Evolutionary conservation across 2,113 vertebrate species (phyloP).

Genomic region (Hipposideros armiger): DNA sequence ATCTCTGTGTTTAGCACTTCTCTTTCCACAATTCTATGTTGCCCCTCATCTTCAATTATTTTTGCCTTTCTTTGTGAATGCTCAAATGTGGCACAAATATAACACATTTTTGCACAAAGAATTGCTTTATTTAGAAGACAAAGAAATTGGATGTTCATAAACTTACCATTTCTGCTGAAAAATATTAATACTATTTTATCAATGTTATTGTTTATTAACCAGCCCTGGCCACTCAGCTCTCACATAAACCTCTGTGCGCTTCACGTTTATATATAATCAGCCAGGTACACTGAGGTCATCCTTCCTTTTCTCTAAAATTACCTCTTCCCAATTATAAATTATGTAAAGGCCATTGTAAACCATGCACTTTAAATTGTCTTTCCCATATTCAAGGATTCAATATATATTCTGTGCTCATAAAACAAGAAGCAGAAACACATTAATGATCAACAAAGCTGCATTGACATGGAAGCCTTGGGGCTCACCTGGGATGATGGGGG

Average conservation of each 20-base stretch:
- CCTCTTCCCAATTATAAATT: background rate
- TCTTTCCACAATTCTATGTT: background rate
- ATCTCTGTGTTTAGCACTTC: background rate
- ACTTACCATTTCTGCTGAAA: constrained; percentile 31
- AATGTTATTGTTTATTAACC: background rate
- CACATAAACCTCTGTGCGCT: background rate
- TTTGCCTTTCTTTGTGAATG: background rate
- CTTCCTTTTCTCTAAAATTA: constrained; percentile 9
- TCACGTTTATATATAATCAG: background rate
- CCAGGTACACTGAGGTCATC: background rate
- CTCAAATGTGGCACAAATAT: background rate
- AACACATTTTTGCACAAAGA: constrained; percentile 22
- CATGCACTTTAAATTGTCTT: background rate
- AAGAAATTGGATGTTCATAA: background rate
- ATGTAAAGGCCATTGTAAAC: background rate
- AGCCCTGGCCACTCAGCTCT: background rate
- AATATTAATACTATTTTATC: background rate
- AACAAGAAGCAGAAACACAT: background rate
- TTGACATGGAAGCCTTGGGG: background rate
- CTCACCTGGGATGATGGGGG: background rate
- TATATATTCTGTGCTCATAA: background rate
- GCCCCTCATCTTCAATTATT: background rate
- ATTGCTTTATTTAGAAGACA: constrained; percentile 43
- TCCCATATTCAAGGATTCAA: background rate
- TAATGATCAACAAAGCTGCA: background rate